A percentile compares a stretch with the other conserved stretches of the same genome.
Conservation (phyloP, 2,113 vertebrate genomes). For the Agelaius phoeniceus region DNA sequence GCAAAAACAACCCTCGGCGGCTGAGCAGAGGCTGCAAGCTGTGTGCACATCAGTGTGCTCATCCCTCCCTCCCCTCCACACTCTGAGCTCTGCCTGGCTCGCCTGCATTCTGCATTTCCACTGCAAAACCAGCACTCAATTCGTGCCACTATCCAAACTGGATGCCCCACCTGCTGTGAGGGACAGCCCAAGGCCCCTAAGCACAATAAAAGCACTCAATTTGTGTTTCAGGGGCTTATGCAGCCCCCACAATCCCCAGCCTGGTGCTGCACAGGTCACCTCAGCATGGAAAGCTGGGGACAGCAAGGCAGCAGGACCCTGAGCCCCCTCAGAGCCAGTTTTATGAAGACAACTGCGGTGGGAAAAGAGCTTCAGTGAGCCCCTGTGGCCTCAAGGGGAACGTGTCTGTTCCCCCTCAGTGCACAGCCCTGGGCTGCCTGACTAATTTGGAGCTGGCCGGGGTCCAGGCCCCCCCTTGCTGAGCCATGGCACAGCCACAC, state of each 20-base stretch:
- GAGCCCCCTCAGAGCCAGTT: neutral
- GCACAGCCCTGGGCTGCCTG: neutral
- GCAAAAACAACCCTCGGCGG: neutral
- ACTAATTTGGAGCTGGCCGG: accelerated
- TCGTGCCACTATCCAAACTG: neutral
- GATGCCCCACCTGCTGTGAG: accelerated
- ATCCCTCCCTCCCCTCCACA: neutral
- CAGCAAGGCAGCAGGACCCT: neutral
- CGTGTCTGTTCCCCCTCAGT: neutral
- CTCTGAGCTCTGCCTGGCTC: neutral
- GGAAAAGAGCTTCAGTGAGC: neutral
- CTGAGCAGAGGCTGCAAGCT: neutral
- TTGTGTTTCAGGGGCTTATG: neutral
- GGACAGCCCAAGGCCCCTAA: accelerated
- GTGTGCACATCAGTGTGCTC: accelerated
- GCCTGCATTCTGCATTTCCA: accelerated
- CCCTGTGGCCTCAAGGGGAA: neutral
- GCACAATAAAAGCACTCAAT: accelerated
- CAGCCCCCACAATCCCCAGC: neutral
- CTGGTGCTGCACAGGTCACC: neutral
- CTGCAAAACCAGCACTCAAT: accelerated
- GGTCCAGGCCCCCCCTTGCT: neutral
- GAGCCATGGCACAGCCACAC: accelerated
- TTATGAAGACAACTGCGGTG: accelerated
- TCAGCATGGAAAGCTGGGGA: neutral